Evolutionary conservation across 2,797 vertebrate genomes (phyloP), one percentile per base, ranked within the genome.

Genomic region (Mormyrus proboscirostris): DNA sequence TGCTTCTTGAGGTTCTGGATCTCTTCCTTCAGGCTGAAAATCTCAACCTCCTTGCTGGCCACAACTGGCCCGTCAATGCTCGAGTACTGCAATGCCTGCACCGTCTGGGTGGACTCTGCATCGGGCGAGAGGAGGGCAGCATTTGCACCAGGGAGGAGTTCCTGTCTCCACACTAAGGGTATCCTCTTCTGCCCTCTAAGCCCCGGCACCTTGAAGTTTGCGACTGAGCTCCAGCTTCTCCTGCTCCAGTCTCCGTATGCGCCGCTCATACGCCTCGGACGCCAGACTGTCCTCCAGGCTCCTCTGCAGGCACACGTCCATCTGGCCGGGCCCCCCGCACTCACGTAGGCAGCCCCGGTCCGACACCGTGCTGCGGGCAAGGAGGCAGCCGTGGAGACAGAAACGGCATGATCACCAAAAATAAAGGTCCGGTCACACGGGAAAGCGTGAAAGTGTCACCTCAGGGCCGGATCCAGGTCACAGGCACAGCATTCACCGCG

Each of bases 181-280:
- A n/a, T 16, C 73, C 73, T 16, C 73, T 16, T 33, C 16, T 0
- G 6, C 73, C 5, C 38, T 9, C 73, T 1, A 16, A 79, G 38
- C 33, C 33, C 73, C 6, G 2, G 38, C 94, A 99, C 99, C 98
- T 95, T 99, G 98, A 90, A 99, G 95, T 92, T 99, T 99, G 93
- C 98, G 97, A 92, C 96, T 97, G 86, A 99, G 97, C 94, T 99
- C 98, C 88, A 97, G 92, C 90, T 99, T 99, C 91, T 99, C 98
- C 92, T 99, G 98, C 91, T 99, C 99, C 87, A 99, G 95, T 16
- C 98, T 97, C 29, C 97, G 96, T 93, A 99, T 98, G 93, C 98
- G 97, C 91, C 99, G 96, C 93, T 99, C 99, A 9, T 99, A 99
- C 82, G 98, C 99, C 94, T 99, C 99, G 0, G 97, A 97, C 41